These are phyloP conservation scores for Poeciliopsis presidionis DNA, from an alignment of 2,797 vertebrate species.

Conservation along the genomic window DNA sequence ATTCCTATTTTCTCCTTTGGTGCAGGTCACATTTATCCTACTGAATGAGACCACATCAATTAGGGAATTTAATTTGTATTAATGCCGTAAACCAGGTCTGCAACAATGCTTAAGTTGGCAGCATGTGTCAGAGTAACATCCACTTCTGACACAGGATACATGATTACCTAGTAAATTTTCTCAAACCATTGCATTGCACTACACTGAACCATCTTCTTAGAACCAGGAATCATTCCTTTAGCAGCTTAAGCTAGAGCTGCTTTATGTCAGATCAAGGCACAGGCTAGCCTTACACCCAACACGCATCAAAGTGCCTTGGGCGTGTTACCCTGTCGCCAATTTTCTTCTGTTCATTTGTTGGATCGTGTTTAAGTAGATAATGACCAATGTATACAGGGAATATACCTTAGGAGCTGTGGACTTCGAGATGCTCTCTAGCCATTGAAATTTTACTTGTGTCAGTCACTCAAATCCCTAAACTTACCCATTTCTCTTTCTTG, in stretches of 20 bases:
- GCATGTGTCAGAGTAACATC: too few species aligned
- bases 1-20: neutral
- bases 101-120: too few species aligned
- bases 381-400: neutral
- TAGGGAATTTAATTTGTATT: neutral
- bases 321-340: neutral
- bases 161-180: too few species aligned
- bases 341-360: neutral
- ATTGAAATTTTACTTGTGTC: neutral
- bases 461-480: neutral
- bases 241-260: neutral
- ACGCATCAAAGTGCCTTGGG: neutral
- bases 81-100: too few species aligned
- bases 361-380: neutral
- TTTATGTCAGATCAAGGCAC: neutral
- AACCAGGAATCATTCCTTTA: slow-evolving; percentile 1
- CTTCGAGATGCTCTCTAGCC: neutral
- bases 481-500: neutral
- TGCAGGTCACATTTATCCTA: neutral
- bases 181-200: neutral
- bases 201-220: neutral
- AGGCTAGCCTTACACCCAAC: neutral
- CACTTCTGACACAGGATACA: too few species aligned
- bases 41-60: neutral
- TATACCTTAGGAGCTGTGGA: neutral